Percentiles rank a stretch among this genome's conserved stretches.
phyloP scores from a whole-genome alignment of 2,888 invertebrate species.

The Thalpophila matura region DNA sequence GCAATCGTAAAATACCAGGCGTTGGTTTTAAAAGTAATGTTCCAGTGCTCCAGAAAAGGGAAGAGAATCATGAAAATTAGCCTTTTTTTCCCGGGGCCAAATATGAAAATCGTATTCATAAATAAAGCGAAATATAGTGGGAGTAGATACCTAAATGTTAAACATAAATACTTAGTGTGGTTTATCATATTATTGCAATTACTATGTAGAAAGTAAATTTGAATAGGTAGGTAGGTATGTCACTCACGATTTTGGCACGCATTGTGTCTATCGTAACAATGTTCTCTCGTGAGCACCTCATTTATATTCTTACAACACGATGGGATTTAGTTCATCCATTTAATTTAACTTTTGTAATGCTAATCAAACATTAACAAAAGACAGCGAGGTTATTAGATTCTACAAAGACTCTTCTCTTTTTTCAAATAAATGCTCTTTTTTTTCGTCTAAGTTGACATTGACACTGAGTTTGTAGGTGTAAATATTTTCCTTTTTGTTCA shows the following conservation, averaged over 20 bases:
- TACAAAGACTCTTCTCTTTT: slow-evolving; percentile 7
- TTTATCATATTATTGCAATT: too few relatives aligned
- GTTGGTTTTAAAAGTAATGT: too few relatives aligned
- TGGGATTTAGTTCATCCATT: slow-evolving; percentile 39
- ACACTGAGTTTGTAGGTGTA: neutral
- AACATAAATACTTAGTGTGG: too few relatives aligned
- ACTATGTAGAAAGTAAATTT: slow-evolving; percentile 60
- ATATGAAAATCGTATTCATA: too few relatives aligned
- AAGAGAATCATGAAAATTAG: too few relatives aligned
- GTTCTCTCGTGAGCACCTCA: slow-evolving; percentile 30
- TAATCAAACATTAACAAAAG: slow-evolving; percentile 27
- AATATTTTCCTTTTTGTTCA: neutral
- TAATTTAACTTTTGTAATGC: slow-evolving; percentile 44
- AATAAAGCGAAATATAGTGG: too few relatives aligned
- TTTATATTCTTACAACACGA: slow-evolving; percentile 50
- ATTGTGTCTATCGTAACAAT: slow-evolving; percentile 47
- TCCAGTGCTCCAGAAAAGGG: too few relatives aligned
- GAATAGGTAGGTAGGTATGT: too few relatives aligned
- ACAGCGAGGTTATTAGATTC: neutral
- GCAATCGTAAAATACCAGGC: too few relatives aligned
- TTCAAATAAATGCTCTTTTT: slow-evolving; percentile 16
- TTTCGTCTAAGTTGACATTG: neutral
- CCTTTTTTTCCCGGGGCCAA: neutral
- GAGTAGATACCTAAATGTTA: too few relatives aligned
- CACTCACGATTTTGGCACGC: slow-evolving; percentile 59